These are phyloP conservation scores for Glyptemys insculpta DNA, from an alignment of 2,797 vertebrate genomes.

Conservation along the genomic window DNA sequence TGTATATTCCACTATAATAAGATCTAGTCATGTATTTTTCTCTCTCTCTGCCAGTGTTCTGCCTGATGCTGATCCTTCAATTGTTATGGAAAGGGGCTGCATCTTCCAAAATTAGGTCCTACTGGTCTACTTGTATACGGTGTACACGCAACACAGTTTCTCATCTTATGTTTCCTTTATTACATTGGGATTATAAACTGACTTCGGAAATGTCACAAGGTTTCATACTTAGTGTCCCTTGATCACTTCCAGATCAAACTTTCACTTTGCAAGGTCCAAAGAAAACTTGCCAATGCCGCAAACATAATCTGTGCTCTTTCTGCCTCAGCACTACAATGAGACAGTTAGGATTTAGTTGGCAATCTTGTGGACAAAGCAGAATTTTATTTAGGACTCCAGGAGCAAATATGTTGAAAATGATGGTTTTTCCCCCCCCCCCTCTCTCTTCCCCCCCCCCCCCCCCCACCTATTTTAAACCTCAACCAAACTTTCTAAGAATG, in stretches of 20 bases:
- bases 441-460: neutral
- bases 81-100: neutral
- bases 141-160: neutral
- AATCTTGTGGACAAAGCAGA: neutral
- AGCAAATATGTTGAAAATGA: neutral
- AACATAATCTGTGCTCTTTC: accelerated
- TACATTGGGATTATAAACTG: neutral
- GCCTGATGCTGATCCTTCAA: neutral
- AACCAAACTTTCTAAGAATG: neutral
- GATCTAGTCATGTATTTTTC: slow-evolving; percentile 47
- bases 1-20: slow-evolving; percentile 75
- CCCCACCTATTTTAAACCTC: neutral
- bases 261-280: neutral
- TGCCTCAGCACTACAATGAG: neutral
- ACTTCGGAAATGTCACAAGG: neutral
- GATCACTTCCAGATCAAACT: neutral
- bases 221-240: neutral
- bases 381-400: neutral
- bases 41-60: neutral
- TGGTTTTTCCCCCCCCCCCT: neutral
- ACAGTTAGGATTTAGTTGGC: neutral
- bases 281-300: neutral
- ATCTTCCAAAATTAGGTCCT: neutral
- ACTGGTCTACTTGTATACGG: neutral
- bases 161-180: neutral